Evolutionary conservation across 1,140 invertebrate species (phyloP), one percentile per base, ranked within the genome.

Genomic region (Drepana arcuata): DNA sequence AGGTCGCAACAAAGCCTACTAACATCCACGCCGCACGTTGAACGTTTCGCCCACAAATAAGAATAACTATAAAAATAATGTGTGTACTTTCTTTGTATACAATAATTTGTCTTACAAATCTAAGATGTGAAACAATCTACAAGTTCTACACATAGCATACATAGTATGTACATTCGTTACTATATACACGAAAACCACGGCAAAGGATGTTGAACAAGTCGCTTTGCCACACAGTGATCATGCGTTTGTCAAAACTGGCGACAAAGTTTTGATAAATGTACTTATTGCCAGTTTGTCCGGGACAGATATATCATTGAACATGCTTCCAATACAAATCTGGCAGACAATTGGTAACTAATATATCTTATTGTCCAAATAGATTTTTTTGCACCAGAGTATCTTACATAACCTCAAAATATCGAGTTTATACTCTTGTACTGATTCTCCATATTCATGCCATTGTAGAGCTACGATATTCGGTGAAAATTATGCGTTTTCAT

Each of bases 141-240:
- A 67, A n/a, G 48, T 64, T 43, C 73, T 70, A 78, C 66, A 68
- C 66, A 74, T 62, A 65, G 60, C 74, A 77, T 77, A 79, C 67
- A 74, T 63, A 69, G 66, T 81, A 81, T 81, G 71, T 81, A 81
- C 73, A 80, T 50, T 61, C 46, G 41, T 51, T 60, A 67, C 48
- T 78, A 80, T 81, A 58, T 77, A 81, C 73, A 81, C 55, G 63
- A 68, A 65, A 67, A 73, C 60, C 64, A 61, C 55, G 56, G 56
- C 60, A 58, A 60, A 66, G 45, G 47, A n/a, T 45, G 44, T 62
- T 34, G 24, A 34, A 44, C 39, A 41, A 63, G 44, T 44, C 36
- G 41, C 37, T 46, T 54, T 37, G 46, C 55, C 44, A 48, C 47
- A 44, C 16, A 33, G 25, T 40, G 42, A 60, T 56, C 57, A 60